Evolutionary conservation across 1,140 invertebrate species (phyloP).

Genomic region (Tyrophagus putrescentiae): DNA sequence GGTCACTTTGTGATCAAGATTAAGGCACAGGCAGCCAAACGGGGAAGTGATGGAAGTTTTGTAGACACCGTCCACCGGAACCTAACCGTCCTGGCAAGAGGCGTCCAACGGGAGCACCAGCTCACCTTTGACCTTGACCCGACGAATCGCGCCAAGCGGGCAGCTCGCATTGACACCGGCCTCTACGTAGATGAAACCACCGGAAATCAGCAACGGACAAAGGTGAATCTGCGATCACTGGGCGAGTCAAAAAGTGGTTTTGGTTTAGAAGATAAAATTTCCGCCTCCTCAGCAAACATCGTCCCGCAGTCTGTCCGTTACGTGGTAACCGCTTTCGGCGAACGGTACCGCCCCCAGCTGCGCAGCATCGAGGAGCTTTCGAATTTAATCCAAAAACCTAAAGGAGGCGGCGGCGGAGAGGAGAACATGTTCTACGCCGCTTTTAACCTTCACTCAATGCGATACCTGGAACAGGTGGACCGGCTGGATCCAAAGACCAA

Average conservation of each 20-base stretch:
- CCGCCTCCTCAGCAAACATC: too few relatives aligned
- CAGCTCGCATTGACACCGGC: neutral
- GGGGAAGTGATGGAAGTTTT: too few relatives aligned
- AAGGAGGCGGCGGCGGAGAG: conserved; percentile 35
- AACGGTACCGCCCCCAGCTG: conserved; percentile 31
- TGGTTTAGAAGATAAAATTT: too few relatives aligned
- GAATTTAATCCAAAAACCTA: conserved; percentile 28
- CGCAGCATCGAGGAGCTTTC: conserved; percentile 28
- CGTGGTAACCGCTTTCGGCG: conserved; percentile 32
- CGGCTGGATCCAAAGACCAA: conserved; percentile 28
- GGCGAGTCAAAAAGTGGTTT: too few relatives aligned
- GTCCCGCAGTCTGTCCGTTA: conserved; percentile 33
- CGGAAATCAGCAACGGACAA: neutral
- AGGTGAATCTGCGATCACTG: neutral
- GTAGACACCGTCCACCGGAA: conserved; percentile 31
- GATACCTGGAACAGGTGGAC: conserved; percentile 31
- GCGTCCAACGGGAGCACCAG: conserved; percentile 29
- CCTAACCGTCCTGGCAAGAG: conserved; percentile 31
- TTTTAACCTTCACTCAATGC: conserved; percentile 33
- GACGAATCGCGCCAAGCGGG: conserved; percentile 26
- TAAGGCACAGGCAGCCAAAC: too few relatives aligned
- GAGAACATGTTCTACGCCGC: conserved; percentile 36
- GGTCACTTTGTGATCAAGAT: too few relatives aligned
- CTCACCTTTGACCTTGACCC: conserved; percentile 33
- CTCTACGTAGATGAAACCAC: neutral